Evolutionary conservation across 2,888 invertebrate species (phyloP), one percentile per base, ranked within the genome.

Genomic region (Conchocele bisecta): DNA sequence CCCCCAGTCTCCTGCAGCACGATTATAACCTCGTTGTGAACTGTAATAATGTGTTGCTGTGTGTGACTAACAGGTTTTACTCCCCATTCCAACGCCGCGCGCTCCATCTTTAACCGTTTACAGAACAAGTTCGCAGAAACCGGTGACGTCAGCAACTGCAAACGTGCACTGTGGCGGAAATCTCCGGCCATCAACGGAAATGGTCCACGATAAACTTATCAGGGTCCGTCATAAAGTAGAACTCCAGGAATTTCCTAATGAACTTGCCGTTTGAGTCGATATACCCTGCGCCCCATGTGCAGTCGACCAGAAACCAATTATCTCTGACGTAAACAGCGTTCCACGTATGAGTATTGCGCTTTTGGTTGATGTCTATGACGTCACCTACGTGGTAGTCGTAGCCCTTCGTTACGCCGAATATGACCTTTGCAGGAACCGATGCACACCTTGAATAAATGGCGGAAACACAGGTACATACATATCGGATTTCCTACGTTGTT

Each of bases 191-290:
- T 71, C 24, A 73, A 80, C 6, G 85, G 83, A 84, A 83, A 57
- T 85, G 86, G 24, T 76, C 75, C 7, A 78, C 73, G 22, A 83
- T 74, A 58, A 86, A 82, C 35, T 69, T 75, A 33, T 83, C 81
- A 0, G 87, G 86, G 33, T 85, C 84, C 2, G 85, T 81, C 13
- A 87, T 71, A 64, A 87, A 87, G 53, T 82, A 85, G 50, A 81
- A 80, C 13, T 87, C 87, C 54, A 81, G 72, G 33, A 75, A 80
- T 7, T 81, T 67, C 9, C 75, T 63, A n/a, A 64, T 41, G 58
- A 79, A 82, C 24, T 54, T 54, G 15, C 69, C 56, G n/a, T 75
- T 61, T 9, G 53, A 56, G 31, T 74, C 70, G 0, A 77, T 58
- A 15, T 60, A 53, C 6, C 82, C 82, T 9, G 83, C 79, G 20